Evolutionary conservation across 2,113 vertebrate genomes (phyloP).

Genomic region (Falcunculus frontatus): DNA sequence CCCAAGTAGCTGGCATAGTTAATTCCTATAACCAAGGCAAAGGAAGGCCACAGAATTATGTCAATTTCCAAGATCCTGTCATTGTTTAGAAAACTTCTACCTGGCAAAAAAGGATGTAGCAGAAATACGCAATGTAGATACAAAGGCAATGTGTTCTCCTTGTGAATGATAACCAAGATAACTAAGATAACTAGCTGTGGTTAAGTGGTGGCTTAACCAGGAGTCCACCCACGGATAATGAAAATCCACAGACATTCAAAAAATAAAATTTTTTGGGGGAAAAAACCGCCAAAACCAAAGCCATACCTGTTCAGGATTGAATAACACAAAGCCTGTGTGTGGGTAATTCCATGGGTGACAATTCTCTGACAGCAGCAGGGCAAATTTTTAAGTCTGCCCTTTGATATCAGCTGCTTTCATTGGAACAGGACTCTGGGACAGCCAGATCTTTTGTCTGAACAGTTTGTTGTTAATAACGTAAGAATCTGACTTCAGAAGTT

Average conservation of each 20-base stretch:
- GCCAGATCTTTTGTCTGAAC: background rate
- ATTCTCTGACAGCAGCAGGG: background rate
- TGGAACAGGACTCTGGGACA: background rate
- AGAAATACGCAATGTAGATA: background rate
- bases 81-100: background rate
- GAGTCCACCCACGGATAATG: background rate
- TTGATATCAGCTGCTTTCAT: background rate
- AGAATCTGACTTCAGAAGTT: background rate
- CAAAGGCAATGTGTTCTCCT: background rate
- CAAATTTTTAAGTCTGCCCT: background rate
- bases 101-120: background rate
- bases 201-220: background rate
- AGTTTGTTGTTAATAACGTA: background rate
- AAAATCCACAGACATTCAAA: background rate
- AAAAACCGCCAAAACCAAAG: background rate
- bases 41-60: background rate
- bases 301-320: background rate
- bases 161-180: background rate
- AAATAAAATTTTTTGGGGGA: background rate
- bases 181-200: background rate
- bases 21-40: background rate
- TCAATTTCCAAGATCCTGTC: background rate
- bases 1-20: accelerated
- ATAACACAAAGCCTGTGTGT: background rate
- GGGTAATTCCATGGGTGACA: background rate